phyloP scores from a whole-genome alignment of 2,113 vertebrate genomes.

The Malaclemys terrapin region DNA sequence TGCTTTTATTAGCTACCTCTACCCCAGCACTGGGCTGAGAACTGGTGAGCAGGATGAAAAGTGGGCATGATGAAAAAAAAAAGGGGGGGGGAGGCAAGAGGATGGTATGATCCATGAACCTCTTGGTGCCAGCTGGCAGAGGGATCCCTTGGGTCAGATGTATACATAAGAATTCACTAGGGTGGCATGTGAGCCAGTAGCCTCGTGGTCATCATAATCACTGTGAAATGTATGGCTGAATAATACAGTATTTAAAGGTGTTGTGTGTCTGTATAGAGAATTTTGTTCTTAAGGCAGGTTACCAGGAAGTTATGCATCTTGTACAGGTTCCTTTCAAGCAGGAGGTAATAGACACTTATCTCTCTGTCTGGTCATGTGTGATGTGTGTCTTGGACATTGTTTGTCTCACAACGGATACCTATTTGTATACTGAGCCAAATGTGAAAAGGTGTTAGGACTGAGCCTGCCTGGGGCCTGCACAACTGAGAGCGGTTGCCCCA shows the following conservation, averaged over 20 bases:
- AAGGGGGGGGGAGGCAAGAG: fast-evolving
- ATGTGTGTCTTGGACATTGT: neutral
- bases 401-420: neutral
- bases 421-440: neutral
- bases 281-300: no score
- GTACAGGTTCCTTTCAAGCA: neutral
- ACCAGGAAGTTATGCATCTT: neutral
- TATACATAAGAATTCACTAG: no score
- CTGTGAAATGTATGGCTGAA: no score
- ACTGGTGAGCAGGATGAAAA: fast-evolving
- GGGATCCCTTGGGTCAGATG: no score
- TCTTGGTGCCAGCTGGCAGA: neutral
- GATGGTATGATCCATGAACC: fast-evolving
- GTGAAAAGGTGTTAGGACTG: neutral
- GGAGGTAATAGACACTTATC: neutral
- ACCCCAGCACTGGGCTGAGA: fast-evolving
- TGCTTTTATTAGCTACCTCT: fast-evolving
- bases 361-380: neutral
- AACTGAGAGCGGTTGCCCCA: neutral
- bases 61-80: neutral
- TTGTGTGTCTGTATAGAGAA: no score
- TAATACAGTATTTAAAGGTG: no score
- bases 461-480: no score
- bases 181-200: no score
- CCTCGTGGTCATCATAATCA: no score